Conservation (phyloP, 30 jellyfish, hydroid and myxozoan genomes). For the Hydractinia symbiolongicarpus region DNA sequence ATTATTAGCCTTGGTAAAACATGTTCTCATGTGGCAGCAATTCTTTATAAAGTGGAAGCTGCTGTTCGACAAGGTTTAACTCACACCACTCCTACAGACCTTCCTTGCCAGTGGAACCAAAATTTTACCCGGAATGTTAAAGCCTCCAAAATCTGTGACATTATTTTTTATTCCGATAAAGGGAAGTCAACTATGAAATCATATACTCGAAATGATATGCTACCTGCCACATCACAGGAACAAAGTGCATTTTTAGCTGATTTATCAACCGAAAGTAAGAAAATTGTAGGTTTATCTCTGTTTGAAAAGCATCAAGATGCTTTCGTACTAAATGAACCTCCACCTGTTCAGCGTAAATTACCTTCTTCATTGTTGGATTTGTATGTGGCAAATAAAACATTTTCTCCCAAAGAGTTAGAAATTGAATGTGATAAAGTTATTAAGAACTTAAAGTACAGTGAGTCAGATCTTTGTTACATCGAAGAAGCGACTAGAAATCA, state of each 20-base stretch:
- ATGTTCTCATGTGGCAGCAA: conserved; percentile 49
- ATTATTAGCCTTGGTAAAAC: conserved; percentile 50
- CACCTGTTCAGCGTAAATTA: no score
- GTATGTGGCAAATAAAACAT: no score
- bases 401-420: no score
- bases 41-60: conserved; percentile 31
- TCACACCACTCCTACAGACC: conserved; percentile 25
- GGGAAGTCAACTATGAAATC: no score
- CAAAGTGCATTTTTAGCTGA: not conserved
- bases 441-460: not conserved
- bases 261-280: not conserved
- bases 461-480: not conserved
- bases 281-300: conserved; percentile 8
- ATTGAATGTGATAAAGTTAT: no score
- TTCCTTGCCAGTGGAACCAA: conserved; percentile 45
- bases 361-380: not conserved
- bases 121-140: conserved; percentile 18
- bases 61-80: conserved; percentile 40
- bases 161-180: conserved; percentile 4
- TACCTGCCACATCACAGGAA: not conserved
- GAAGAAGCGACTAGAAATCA: conserved; percentile 26
- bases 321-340: no score
- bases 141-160: not conserved
- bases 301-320: conserved; percentile 1
- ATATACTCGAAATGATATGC: not conserved